phyloP scores from a whole-genome alignment of 2,797 vertebrate genomes.

The Manis javanica region DNA sequence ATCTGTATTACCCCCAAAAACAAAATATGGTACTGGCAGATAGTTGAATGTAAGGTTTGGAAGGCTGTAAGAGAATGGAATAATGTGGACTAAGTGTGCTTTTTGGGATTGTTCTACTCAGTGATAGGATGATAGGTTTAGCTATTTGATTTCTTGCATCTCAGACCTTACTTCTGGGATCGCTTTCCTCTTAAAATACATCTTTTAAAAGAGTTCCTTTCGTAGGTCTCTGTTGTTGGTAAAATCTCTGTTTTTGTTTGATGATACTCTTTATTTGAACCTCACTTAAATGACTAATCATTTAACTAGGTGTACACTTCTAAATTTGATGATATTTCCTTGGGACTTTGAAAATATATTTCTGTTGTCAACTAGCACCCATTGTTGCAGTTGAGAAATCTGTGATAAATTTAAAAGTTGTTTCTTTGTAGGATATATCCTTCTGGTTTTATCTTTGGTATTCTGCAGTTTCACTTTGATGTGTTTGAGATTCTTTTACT shows the following conservation, averaged over 20 bases:
- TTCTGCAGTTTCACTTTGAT: neutral
- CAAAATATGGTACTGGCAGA: neutral
- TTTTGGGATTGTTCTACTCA: neutral
- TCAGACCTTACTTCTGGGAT: neutral
- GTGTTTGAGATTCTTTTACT: slow-evolving; percentile 30
- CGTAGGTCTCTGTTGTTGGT: neutral
- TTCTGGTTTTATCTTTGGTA: slow-evolving; percentile 1
- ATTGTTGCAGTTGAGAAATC: neutral
- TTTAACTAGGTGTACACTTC: neutral
- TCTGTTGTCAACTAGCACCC: neutral
- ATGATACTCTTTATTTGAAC: slow-evolving; percentile 13
- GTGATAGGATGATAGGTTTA: neutral
- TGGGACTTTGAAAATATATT: slow-evolving; percentile 33
- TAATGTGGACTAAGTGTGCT: neutral
- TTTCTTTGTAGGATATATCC: neutral
- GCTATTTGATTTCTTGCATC: neutral
- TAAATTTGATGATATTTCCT: slow-evolving; percentile 52
- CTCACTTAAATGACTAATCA: neutral
- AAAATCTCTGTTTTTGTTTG: slow-evolving; percentile 35
- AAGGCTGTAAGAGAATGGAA: neutral
- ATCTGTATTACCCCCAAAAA: neutral
- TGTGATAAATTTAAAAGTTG: neutral
- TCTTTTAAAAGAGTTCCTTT: slow-evolving; percentile 11
- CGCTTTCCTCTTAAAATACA: neutral
- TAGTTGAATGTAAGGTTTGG: slow-evolving; percentile 34